These are phyloP conservation scores for Trichopoda pennipes DNA, from an alignment of 2,888 invertebrate species.

Conservation along the genomic window DNA sequence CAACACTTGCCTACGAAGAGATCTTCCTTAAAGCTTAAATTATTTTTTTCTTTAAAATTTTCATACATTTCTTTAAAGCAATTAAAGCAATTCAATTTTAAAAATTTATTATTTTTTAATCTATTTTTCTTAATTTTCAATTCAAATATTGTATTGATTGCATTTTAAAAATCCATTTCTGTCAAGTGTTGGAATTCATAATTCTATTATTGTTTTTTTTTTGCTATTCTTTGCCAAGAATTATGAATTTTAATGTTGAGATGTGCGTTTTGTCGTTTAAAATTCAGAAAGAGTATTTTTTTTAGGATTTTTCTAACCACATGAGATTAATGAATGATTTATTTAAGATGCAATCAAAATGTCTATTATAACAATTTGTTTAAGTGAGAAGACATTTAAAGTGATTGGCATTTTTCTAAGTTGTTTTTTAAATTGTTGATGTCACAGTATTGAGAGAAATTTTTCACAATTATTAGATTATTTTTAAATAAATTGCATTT, in stretches of 20 bases:
- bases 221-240: slow-evolving; percentile 2
- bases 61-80: too few species aligned
- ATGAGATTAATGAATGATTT: slow-evolving; percentile 27
- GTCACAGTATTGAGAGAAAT: neutral
- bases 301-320: slow-evolving; percentile 19
- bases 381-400: neutral
- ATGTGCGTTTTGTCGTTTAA: slow-evolving; percentile 8
- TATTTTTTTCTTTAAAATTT: too few species aligned
- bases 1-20: too few species aligned
- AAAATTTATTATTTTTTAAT: neutral
- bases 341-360: slow-evolving; percentile 2
- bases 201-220: neutral
- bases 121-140: neutral
- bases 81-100: too few species aligned
- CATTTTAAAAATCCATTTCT: neutral
- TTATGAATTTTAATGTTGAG: slow-evolving; percentile 8
- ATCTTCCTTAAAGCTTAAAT: too few species aligned
- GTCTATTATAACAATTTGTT: neutral
- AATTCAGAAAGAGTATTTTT: slow-evolving; percentile 2
- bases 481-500: too few species aligned
- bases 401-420: neutral
- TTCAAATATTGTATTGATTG: neutral
- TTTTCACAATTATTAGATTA: neutral
- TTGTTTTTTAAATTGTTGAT: neutral
- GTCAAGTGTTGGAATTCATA: neutral